Evolutionary conservation across 2,797 vertebrate genomes (phyloP).

Genomic region (Peromyscus aztecus): DNA sequence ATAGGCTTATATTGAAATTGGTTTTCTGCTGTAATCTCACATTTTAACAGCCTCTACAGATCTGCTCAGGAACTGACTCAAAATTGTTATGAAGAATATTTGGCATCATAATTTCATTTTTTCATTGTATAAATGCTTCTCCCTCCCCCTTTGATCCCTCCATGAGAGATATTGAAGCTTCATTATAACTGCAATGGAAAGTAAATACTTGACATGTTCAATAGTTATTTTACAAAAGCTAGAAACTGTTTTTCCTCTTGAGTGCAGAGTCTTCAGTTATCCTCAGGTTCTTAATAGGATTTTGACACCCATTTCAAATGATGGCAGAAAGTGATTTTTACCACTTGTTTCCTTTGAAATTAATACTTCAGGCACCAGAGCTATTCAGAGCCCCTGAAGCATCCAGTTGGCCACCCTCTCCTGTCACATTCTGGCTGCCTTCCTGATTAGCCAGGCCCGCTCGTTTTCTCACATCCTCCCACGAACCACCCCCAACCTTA

Average conservation of each 20-base stretch:
- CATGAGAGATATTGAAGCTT: conserved; percentile 61
- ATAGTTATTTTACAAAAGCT: conserved; percentile 65
- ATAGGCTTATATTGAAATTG: conserved; percentile 75
- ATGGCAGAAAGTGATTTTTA: conserved; percentile 63
- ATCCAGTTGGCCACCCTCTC: not conserved
- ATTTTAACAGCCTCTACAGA: conserved; percentile 78
- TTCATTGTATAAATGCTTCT: conserved; percentile 69
- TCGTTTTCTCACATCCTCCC: not conserved
- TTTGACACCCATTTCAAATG: conserved; percentile 72
- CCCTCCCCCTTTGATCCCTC: not conserved
- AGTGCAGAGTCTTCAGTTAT: conserved; percentile 50
- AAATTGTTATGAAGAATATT: conserved; percentile 65
- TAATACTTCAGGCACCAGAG: conserved; percentile 47
- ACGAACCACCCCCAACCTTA: not conserved
- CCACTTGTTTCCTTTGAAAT: conserved; percentile 61
- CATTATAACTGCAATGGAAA: conserved; percentile 66
- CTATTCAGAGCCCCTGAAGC: conserved; percentile 13
- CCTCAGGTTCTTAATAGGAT: conserved; percentile 68
- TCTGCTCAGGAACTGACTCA: conserved; percentile 65
- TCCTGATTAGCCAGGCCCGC: not conserved
- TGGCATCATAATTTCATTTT: conserved; percentile 70
- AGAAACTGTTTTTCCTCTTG: conserved; percentile 64
- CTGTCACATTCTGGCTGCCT: not conserved
- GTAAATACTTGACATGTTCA: conserved; percentile 65
- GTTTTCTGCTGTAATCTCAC: conserved; percentile 74